Base-by-base conservation (phyloP, 2,797 vertebrate species). In the Trachops cirrhosus region DNA sequence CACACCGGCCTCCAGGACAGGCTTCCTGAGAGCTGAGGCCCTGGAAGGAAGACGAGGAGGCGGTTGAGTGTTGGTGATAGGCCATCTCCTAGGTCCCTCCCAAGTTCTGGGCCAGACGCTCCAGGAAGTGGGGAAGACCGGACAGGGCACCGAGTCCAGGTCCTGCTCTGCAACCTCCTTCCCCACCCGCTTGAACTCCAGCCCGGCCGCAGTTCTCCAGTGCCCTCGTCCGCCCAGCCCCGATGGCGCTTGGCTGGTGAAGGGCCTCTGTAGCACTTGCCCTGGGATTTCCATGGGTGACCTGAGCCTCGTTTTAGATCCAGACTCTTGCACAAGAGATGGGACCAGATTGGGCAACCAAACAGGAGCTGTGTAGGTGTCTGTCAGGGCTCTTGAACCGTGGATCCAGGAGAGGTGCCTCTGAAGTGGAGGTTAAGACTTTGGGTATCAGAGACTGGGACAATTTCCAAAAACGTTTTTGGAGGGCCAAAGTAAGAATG, bases 151-250 rank as follows among this genome's bases (percentile, higher is more conserved):
- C 0, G 2, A 24, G 34, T 18, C 37, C 39, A 12, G 24, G 48
- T 26, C 26, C 64, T 48, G 0, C 37, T 41, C 34, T 10, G 15
- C 37, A 52, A 1, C 57, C 11, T 62, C 37, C 19, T 52, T 4
- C 44, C 34, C 26, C 24, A 1, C 24, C 37, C 7, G 4, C 19
- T 29, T 10, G n/a, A 24, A 39, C 34, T 59, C 14, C 3, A 9
- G 15, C 7, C 19, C 2, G 3, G 11, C 5, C 21, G 46, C 37
- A 2, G 11, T 29, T 64, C 10, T 3, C 26, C 4, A 0, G 29
- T 79, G 14, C 8, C 29, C n/a, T 5, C 1, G 7, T 34, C 21
- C 15, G 34, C 26, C 48, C 22, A 11, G 78, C 34, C 19, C 29
- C 5, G 0, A 14, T 2, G 50, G 41, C 34, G 7, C 50, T 29